Percentiles rank a stretch among this genome's conserved stretches.
These are phyloP conservation scores for Blastobasis adustella DNA, from an alignment of 2,888 invertebrate species.

Conservation along the genomic window DNA sequence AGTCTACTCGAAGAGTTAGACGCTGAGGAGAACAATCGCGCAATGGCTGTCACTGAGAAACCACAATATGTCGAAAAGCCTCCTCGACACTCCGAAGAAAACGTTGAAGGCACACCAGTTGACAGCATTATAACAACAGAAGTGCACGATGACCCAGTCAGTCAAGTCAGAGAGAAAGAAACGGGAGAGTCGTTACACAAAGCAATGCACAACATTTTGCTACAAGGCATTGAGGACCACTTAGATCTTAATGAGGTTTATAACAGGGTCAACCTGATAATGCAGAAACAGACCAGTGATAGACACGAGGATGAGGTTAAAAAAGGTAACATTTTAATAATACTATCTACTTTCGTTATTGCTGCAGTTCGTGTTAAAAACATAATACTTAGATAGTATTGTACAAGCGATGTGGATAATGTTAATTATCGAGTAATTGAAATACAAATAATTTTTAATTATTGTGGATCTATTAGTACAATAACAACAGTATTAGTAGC, in stretches of 20 bases:
- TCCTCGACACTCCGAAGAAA: background rate
- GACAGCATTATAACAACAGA: background rate
- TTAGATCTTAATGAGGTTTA: conserved; percentile 44
- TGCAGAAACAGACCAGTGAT: conserved; percentile 7
- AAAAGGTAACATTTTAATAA: no score
- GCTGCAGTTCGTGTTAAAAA: no score
- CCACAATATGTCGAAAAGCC: background rate
- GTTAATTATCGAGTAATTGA: no score
- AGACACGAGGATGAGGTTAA: no score
- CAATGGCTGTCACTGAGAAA: conserved; percentile 1
- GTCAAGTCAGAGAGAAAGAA: background rate
- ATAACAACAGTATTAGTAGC: no score
- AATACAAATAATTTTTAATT: no score
- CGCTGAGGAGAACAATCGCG: conserved; percentile 17
- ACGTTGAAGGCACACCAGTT: conserved; percentile 5
- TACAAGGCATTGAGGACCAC: conserved; percentile 44
- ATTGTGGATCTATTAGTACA: no score
- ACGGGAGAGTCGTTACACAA: conserved; percentile 36
- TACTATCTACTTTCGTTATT: no score
- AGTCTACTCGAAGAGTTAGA: conserved; percentile 47
- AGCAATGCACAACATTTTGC: conserved; percentile 46
- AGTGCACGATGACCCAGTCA: background rate
- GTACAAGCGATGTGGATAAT: no score
- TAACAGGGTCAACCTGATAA: conserved; percentile 23
- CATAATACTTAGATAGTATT: no score